phyloP scores from a whole-genome alignment of 1,140 invertebrate species.

The Contarinia nasturtii region DNA sequence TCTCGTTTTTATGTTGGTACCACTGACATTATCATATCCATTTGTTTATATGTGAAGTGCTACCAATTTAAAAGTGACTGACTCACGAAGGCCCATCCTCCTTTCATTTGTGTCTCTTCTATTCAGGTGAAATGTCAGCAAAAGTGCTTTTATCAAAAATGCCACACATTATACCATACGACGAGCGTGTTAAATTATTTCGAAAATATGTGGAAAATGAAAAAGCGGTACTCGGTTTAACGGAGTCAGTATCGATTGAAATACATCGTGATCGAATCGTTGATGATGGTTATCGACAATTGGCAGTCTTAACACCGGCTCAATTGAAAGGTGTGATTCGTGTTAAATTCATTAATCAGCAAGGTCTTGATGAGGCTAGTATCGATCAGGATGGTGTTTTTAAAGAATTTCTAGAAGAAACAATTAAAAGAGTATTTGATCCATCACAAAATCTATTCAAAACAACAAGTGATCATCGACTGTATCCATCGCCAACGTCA shows the following conservation, averaged over 20 bases:
- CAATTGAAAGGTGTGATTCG: constrained; percentile 86
- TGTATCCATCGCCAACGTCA: constrained; percentile 92
- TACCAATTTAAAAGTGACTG: no score
- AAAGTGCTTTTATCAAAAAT: constrained; percentile 81
- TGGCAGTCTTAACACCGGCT: constrained; percentile 66
- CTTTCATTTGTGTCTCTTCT: no score
- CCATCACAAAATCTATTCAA: constrained; percentile 91
- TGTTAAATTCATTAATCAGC: constrained; percentile 93
- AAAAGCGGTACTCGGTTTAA: constrained; percentile 70
- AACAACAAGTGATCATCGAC: constrained; percentile 78
- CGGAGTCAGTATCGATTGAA: constrained; percentile 74
- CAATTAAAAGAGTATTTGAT: constrained; percentile 91
- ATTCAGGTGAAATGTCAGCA: background rate
- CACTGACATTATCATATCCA: no score
- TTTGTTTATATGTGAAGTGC: no score
- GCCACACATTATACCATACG: constrained; percentile 92
- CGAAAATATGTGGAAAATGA: constrained; percentile 81
- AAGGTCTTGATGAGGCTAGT: constrained; percentile 94
- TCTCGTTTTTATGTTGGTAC: no score
- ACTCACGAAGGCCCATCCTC: no score
- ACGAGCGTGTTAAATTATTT: constrained; percentile 86
- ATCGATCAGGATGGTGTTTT: constrained; percentile 91
- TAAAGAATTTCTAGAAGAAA: constrained; percentile 95
- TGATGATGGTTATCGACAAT: constrained; percentile 91
- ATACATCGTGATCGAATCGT: constrained; percentile 78